phyloP scores from a whole-genome alignment of 2,797 vertebrate species.

The Sorex maritimensis region DNA sequence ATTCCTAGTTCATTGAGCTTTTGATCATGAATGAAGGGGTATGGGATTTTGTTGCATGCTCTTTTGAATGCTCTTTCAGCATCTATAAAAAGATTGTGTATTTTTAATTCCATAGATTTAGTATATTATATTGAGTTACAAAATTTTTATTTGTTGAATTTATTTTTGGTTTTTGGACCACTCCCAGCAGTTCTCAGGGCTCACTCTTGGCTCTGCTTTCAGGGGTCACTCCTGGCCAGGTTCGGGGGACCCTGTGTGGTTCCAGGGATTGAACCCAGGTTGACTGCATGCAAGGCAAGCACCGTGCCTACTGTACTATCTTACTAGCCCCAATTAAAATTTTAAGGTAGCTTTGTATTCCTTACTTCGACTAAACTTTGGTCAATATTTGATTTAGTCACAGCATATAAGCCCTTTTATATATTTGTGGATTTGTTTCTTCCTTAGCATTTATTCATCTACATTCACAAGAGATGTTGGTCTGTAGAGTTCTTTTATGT shows the following conservation, averaged over 20 bases:
- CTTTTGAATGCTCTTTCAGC: conserved; percentile 8
- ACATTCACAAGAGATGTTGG: conserved; percentile 3
- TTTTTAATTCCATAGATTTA: neutral
- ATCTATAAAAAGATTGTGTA: neutral
- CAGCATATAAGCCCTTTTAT: neutral
- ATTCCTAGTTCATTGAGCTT: neutral
- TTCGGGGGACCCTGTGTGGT: too few species aligned
- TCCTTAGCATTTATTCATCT: neutral
- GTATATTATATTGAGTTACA: neutral
- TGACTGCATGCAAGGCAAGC: too few species aligned
- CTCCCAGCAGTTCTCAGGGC: too few species aligned
- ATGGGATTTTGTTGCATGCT: neutral
- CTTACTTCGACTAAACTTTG: neutral
- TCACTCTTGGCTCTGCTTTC: too few species aligned
- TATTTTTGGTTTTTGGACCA: too few species aligned
- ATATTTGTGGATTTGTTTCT: neutral
- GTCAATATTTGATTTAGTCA: neutral
- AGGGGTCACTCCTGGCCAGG: too few species aligned
- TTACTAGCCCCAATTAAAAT: neutral
- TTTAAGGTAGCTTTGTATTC: conserved; percentile 40
- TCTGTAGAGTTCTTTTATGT: neutral
- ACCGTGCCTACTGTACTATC: too few species aligned
- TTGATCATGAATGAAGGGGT: neutral
- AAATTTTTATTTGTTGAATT: neutral
- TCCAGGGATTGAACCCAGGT: too few species aligned